Percentiles rank a stretch among this genome's conserved stretches.
These are phyloP conservation scores for Drosophila meridionalis DNA, from an alignment of 2,888 invertebrate species.

Conservation along the genomic window DNA sequence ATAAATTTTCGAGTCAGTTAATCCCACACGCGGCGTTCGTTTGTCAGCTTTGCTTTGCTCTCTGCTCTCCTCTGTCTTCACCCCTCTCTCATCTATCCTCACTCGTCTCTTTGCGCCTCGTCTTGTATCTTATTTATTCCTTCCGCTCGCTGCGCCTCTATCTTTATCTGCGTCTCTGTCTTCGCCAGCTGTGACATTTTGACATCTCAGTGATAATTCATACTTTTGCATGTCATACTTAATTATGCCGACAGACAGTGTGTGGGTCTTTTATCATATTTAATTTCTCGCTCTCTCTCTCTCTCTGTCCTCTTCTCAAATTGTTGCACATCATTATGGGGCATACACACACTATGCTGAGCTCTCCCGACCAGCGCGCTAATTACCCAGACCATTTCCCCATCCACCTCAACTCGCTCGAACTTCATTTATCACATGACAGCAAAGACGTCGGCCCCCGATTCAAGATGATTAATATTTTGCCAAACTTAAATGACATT, in stretches of 20 bases:
- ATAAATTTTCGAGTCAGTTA: constrained; percentile 82
- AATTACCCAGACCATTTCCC: constrained; percentile 68
- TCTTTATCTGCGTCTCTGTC: constrained; percentile 64
- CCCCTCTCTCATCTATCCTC: neutral
- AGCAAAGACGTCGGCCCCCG: constrained; percentile 31
- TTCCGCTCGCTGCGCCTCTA: constrained; percentile 48
- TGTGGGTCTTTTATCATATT: constrained; percentile 79
- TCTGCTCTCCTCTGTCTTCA: constrained; percentile 12
- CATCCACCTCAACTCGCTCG: constrained; percentile 46
- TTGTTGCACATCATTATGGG: constrained; percentile 68
- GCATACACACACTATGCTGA: constrained; percentile 22
- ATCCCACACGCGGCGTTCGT: constrained; percentile 82
- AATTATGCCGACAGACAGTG: constrained; percentile 81
- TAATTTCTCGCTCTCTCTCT: constrained; percentile 54
- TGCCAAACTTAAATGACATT: constrained; percentile 68
- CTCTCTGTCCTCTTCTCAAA: constrained; percentile 14
- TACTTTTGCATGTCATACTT: constrained; percentile 84
- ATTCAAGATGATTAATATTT: constrained; percentile 71
- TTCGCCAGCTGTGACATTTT: constrained; percentile 80
- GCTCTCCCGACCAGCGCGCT: constrained; percentile 44
- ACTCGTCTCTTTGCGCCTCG: constrained; percentile 14
- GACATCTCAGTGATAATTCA: constrained; percentile 84
- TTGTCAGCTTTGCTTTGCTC: constrained; percentile 46
- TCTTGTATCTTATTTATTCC: constrained; percentile 63
- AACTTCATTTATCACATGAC: constrained; percentile 71